Conservation (phyloP, 2,888 invertebrate species). For the Agriopis marginaria region DNA sequence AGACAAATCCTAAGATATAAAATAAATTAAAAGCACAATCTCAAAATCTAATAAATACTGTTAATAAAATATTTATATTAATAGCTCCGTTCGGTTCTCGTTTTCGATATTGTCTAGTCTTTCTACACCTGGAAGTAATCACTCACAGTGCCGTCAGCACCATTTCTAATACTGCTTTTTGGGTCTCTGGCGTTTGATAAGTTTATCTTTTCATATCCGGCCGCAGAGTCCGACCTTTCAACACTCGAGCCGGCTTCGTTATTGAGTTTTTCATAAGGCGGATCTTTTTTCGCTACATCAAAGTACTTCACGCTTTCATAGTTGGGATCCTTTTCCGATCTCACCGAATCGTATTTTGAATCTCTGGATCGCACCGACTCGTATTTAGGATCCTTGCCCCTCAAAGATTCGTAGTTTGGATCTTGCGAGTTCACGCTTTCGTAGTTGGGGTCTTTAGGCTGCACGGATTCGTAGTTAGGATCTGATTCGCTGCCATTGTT, state of each 20-base stretch:
- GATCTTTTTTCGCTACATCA: constrained; percentile 86
- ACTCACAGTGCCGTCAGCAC: constrained; percentile 72
- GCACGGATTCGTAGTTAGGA: constrained; percentile 90
- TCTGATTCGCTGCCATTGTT: constrained; percentile 91
- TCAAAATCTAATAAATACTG: constrained; percentile 64
- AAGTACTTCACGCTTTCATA: constrained; percentile 93
- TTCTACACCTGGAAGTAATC: constrained; percentile 82
- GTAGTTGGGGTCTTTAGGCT: constrained; percentile 89
- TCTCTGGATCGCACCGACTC: constrained; percentile 84
- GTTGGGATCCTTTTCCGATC: constrained; percentile 89
- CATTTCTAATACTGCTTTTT: constrained; percentile 79
- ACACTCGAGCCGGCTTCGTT: constrained; percentile 64
- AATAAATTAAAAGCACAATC: constrained; percentile 76
- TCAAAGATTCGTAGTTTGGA: constrained; percentile 89
- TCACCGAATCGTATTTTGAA: constrained; percentile 91
- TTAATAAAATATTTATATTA: constrained; percentile 51
- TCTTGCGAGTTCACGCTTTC: constrained; percentile 90
- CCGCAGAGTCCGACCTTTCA: constrained; percentile 75
- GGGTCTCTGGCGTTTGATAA: constrained; percentile 66
- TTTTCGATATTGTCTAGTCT: constrained; percentile 32
- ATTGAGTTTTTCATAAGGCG: constrained; percentile 89
- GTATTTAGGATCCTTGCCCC: constrained; percentile 88
- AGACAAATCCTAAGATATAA: constrained; percentile 60
- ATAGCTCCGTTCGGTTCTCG: constrained; percentile 48
- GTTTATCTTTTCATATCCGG: constrained; percentile 78